Evolutionary conservation across 2,797 vertebrate species (phyloP).

Genomic region (Malacoraja senta): DNA sequence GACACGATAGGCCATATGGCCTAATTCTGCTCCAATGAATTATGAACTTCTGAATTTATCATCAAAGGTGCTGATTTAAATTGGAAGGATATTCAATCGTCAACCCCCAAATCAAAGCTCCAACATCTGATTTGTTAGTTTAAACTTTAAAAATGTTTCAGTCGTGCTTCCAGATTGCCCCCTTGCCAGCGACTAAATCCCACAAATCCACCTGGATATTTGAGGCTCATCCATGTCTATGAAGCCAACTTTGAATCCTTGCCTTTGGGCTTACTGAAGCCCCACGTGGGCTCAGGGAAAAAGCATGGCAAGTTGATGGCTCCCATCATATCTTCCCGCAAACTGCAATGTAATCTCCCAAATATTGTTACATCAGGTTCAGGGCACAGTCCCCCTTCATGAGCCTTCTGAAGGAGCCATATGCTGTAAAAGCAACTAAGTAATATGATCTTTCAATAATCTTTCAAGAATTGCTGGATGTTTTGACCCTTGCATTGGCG

Average conservation of each 20-base stretch:
- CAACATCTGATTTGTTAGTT: background rate
- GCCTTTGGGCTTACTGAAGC: too few relatives aligned
- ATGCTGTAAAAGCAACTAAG: background rate
- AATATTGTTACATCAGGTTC: background rate
- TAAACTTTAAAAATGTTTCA: background rate
- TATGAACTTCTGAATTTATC: too few relatives aligned
- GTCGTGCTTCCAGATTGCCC: too few relatives aligned
- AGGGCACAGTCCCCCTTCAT: background rate
- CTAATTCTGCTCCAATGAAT: too few relatives aligned
- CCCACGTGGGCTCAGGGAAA: background rate
- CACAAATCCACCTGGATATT: background rate
- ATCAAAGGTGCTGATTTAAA: background rate
- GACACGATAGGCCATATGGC: too few relatives aligned
- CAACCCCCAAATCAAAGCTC: background rate
- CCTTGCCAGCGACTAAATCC: background rate
- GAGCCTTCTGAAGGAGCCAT: background rate
- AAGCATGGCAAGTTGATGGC: background rate
- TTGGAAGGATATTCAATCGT: background rate
- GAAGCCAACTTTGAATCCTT: background rate
- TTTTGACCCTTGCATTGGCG: background rate
- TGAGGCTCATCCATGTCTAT: background rate
- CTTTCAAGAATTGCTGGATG: background rate
- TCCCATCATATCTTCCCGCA: background rate
- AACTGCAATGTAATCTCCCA: background rate
- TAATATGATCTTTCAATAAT: too few relatives aligned